phyloP scores from a whole-genome alignment of 2,113 vertebrate genomes.

The Tyto alba region DNA sequence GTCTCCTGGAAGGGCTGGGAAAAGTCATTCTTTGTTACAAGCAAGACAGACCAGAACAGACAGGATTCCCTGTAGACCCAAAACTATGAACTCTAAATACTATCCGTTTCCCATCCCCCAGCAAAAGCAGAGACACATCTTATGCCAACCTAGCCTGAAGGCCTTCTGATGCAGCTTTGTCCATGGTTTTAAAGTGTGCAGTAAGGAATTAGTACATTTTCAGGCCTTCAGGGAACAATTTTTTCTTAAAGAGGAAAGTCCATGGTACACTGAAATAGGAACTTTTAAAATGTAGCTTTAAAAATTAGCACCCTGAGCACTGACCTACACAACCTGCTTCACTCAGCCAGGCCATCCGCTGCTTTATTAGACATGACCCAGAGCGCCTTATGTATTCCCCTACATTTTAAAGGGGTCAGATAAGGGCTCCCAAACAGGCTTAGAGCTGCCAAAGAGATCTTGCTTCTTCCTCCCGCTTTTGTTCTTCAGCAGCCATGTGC shows the following conservation, averaged over 20 bases:
- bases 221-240: neutral
- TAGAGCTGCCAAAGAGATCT: neutral
- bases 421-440: neutral
- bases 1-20: neutral
- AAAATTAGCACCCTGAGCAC: neutral
- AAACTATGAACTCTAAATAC: neutral
- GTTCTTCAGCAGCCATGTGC: neutral
- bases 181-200: neutral
- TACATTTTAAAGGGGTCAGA: neutral
- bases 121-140: neutral
- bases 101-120: neutral
- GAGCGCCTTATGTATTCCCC: neutral
- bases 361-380: neutral
- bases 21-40: neutral
- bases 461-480: neutral
- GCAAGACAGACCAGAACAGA: neutral
- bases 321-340: neutral
- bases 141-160: neutral
- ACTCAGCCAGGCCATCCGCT: neutral
- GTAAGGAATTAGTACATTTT: neutral
- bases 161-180: neutral
- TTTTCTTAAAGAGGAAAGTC: neutral
- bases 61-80: neutral
- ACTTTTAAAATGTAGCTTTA: neutral
- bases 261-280: neutral